Percentiles rank a stretch among this genome's conserved stretches.
phyloP scores from a whole-genome alignment of 2,797 vertebrate species.

The Liparis tanakae region DNA sequence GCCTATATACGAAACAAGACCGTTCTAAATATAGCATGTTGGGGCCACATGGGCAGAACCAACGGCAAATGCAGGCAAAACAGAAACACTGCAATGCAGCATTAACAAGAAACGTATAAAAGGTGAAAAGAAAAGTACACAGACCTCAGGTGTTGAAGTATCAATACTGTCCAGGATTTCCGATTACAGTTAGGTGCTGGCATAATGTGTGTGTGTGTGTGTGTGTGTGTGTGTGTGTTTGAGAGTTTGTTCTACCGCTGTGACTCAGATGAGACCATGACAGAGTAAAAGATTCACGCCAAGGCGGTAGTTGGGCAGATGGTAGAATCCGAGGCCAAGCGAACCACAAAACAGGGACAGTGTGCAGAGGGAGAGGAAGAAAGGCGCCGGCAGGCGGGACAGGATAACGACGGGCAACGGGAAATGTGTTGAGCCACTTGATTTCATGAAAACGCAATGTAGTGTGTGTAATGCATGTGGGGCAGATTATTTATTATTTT shows the following conservation, averaged over 20 bases:
- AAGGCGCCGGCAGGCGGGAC: conserved; percentile 49
- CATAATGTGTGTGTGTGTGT: background rate
- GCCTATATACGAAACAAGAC: background rate
- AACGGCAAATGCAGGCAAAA: background rate
- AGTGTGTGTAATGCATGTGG: background rate
- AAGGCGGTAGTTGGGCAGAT: conserved; percentile 71
- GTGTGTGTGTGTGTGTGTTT: background rate
- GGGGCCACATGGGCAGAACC: background rate
- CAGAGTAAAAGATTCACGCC: conserved; percentile 45
- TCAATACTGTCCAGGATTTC: conserved; percentile 15
- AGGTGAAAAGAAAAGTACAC: background rate
- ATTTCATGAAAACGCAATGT: conserved; percentile 2
- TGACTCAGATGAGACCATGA: conserved; percentile 57
- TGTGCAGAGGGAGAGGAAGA: conserved; percentile 17
- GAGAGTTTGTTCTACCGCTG: conserved; percentile 12
- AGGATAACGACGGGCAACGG: conserved; percentile 55
- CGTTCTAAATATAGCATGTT: background rate
- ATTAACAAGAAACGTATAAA: background rate
- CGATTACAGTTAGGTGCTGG: background rate
- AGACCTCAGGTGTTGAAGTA: conserved; percentile 1
- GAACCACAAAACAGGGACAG: conserved; percentile 35
- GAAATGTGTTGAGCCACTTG: conserved; percentile 41
- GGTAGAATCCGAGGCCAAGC: conserved; percentile 66
- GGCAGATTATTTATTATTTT: background rate
- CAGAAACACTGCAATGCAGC: conserved; percentile 14